Evolutionary conservation across 2,888 invertebrate genomes (phyloP).

Genomic region (Brachycybe producta): DNA sequence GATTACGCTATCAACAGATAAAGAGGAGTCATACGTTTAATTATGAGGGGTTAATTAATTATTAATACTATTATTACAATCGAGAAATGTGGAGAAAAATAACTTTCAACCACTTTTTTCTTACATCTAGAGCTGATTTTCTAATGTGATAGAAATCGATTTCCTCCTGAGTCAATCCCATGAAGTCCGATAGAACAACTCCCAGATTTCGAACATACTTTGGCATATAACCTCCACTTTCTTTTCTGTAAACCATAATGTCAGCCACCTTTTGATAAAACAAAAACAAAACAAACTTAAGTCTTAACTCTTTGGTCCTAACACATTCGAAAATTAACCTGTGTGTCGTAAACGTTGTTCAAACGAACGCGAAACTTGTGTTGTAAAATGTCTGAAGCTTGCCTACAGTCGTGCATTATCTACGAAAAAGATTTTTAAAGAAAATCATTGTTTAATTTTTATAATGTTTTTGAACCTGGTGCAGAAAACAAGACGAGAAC

Average conservation of each 20-base stretch:
- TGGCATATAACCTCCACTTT: not conserved
- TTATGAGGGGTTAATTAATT: not conserved
- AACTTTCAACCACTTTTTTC: not conserved
- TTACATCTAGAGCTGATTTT: slow-evolving; percentile 3
- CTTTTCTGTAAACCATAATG: not conserved
- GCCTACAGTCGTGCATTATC: slow-evolving; percentile 9
- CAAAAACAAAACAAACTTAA: not conserved
- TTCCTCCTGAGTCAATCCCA: not conserved
- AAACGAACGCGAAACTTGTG: not conserved
- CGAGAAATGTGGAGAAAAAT: not conserved
- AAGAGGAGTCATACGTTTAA: not conserved
- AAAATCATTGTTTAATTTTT: not conserved
- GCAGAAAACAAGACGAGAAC: not conserved
- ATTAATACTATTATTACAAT: not conserved
- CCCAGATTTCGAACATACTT: slow-evolving; percentile 4
- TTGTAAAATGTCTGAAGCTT: slow-evolving; percentile 1
- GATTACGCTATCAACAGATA: not conserved
- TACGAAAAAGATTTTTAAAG: not conserved
- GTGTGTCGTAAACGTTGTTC: slow-evolving; percentile 8
- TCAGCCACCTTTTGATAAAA: slow-evolving; percentile 6
- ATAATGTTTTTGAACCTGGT: not conserved
- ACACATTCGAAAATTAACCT: not conserved
- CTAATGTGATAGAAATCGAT: slow-evolving; percentile 1
- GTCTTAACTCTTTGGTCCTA: not conserved
- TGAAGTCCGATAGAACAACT: not conserved